Conservation (phyloP, 2,113 vertebrate genomes). For the Thermophis baileyi region DNA sequence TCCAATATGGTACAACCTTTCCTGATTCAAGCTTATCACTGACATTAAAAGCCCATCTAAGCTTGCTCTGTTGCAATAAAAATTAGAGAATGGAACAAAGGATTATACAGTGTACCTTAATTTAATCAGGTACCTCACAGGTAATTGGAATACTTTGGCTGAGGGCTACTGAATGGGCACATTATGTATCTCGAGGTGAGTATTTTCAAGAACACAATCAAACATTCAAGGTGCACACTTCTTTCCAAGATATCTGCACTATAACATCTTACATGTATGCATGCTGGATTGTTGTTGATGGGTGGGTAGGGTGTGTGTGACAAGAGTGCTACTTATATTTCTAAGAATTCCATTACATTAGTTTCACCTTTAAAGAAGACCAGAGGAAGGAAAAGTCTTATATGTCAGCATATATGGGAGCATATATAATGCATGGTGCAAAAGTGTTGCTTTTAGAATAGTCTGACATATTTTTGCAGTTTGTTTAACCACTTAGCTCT, state of each 20-base stretch:
- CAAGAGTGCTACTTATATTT: background rate
- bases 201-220: slow-evolving; percentile 53
- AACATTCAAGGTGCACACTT: slow-evolving; percentile 1
- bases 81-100: slow-evolving; percentile 4
- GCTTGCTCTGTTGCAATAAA: slow-evolving; percentile 41
- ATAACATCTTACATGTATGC: background rate
- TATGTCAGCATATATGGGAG: background rate
- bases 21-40: slow-evolving; percentile 45
- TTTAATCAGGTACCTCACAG: slow-evolving; percentile 49
- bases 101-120: slow-evolving; percentile 44
- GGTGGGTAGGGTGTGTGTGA: no score
- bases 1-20: slow-evolving; percentile 37
- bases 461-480: background rate
- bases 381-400: background rate
- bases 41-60: slow-evolving; percentile 46
- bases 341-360: background rate
- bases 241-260: background rate
- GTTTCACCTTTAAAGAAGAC: background rate
- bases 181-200: slow-evolving; percentile 34
- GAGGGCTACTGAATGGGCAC: slow-evolving; percentile 10
- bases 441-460: background rate
- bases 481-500: background rate
- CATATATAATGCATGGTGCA: background rate
- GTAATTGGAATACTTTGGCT: slow-evolving; percentile 48
- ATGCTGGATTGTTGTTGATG: background rate